Evolutionary conservation across 2,888 invertebrate genomes (phyloP), one percentile per base, ranked within the genome.

Genomic region (Caenorhabditis plicata): DNA sequence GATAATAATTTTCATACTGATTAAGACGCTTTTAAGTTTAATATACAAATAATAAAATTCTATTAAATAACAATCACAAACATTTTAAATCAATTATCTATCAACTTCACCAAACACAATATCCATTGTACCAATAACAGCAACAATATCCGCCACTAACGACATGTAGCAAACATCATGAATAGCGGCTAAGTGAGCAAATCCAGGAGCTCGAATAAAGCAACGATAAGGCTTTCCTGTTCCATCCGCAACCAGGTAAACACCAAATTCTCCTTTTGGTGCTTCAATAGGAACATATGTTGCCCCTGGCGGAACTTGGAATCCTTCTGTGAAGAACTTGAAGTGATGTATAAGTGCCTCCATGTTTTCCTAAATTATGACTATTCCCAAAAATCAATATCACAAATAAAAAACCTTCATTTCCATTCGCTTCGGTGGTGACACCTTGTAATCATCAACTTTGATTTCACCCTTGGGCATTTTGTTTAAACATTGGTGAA

Each of bases 291-390:
- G 92, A 0, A 94, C 93, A 82, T 95, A 98, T 0, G 94, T 94
- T n/a, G 88, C 83, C 0, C 96, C 96, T 0, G 96, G 92, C 0
- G 96, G 96, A 29, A 98, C 95, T 57, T 91, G 90, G 84, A 89
- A 96, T 0, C 96, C 96, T 83, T 96, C 94, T 0, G 92, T 91
- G 85, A 90, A 96, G 68, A 96, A 85, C 84, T 96, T 98, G 84
- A 96, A 98, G 84, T 96, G 96, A 83, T 96, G 96, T 82, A 96
- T 96, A 45, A 96, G 85, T 0, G 95, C 90, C 81, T 96, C 96
- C 96, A 96, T 96, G 0, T 85, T 85, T 25, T 83, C 83, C 84
- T n/a, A n/a, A n/a, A n/a, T n/a, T n/a, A n/a, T n/a, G n/a, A n/a
- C n/a, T n/a, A n/a, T n/a, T n/a, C n/a, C n/a, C n/a, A n/a, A n/a